A percentile compares a stretch with the other conserved stretches of the same genome.
Evolutionary conservation across 2,113 vertebrate genomes (phyloP).

Genomic region (Taxidea taxus): DNA sequence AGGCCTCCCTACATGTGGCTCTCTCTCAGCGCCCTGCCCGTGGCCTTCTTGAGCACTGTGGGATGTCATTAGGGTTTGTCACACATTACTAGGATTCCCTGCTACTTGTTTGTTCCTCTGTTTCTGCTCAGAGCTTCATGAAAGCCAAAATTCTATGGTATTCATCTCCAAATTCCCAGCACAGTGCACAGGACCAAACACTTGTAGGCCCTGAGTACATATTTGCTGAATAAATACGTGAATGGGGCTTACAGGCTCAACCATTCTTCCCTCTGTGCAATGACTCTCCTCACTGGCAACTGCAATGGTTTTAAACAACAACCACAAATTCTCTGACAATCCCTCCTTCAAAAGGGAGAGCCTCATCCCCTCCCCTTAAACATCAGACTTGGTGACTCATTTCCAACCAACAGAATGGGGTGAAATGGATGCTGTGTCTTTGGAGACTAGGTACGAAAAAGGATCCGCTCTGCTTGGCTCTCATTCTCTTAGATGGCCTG

Average conservation of each 20-base stretch:
- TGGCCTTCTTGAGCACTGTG: accelerated
- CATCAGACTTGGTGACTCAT: neutral
- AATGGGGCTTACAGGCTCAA: neutral
- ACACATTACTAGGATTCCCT: accelerated
- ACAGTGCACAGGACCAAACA: neutral
- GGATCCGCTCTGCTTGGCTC: neutral
- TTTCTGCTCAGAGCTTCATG: neutral
- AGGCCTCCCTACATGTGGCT: accelerated
- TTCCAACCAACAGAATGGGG: neutral
- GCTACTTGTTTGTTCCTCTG: neutral
- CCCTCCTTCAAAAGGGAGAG: neutral
- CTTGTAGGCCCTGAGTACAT: neutral
- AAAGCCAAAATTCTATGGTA: neutral
- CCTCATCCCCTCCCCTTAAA: neutral
- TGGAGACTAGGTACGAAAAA: neutral
- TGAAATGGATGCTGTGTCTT: neutral
- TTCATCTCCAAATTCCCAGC: neutral
- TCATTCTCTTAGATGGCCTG: neutral
- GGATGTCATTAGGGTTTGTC: neutral
- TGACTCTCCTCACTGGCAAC: neutral
- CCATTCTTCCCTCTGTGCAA: neutral
- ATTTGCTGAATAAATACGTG: neutral
- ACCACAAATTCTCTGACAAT: neutral
- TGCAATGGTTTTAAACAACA: neutral
- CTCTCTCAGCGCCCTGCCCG: neutral